phyloP scores from a whole-genome alignment of 2,113 vertebrate species.

The Coregonus clupeaformis region DNA sequence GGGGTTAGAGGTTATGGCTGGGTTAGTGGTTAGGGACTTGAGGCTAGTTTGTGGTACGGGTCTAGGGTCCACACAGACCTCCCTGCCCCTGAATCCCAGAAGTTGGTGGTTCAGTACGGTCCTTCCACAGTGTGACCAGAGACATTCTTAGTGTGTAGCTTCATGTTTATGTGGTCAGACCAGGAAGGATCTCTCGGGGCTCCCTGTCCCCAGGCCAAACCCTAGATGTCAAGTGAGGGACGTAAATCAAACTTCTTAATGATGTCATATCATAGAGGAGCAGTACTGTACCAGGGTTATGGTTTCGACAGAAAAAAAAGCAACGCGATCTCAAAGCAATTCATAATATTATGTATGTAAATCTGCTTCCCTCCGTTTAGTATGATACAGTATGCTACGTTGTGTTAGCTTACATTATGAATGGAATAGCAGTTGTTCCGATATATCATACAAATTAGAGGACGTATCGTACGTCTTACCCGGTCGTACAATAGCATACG shows the following conservation, averaged over 20 bases:
- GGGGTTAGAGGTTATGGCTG: no score
- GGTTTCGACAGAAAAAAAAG: not conserved
- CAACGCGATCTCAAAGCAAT: no score
- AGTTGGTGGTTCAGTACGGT: conserved; percentile 3
- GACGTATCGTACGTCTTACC: no score
- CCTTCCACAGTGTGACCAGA: conserved; percentile 20
- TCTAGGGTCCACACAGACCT: not conserved
- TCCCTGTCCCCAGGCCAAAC: conserved; percentile 40
- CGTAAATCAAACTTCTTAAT: conserved; percentile 67
- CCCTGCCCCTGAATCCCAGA: not conserved
- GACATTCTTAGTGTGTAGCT: conserved; percentile 41
- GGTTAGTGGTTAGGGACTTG: no score
- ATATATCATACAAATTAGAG: no score
- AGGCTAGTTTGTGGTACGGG: no score
- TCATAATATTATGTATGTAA: no score
- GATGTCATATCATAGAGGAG: conserved; percentile 54
- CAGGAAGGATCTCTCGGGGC: conserved; percentile 44
- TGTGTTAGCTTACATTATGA: not conserved
- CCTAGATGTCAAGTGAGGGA: conserved; percentile 55
- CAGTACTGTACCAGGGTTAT: conserved; percentile 19
- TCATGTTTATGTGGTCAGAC: conserved; percentile 54
- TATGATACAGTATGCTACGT: not conserved
- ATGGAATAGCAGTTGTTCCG: no score
- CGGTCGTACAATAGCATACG: no score
- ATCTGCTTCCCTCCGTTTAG: conserved; percentile 8